Evolutionary conservation across 2,888 invertebrate species (phyloP).

Genomic region (Heteropelma amictum): DNA sequence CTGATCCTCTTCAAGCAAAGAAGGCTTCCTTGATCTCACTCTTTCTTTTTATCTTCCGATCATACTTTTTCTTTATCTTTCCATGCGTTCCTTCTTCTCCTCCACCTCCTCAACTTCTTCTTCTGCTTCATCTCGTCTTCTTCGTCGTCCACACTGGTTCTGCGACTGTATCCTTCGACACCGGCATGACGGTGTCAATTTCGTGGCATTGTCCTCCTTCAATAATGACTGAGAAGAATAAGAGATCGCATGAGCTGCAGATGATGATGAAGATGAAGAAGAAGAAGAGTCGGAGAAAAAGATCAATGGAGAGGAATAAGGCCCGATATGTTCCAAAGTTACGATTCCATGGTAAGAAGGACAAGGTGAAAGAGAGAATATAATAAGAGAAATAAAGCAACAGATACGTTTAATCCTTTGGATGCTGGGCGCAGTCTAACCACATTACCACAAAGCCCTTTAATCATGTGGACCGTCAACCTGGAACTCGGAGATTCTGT

Average conservation of each 20-base stretch:
- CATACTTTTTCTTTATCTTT: conserved; percentile 55
- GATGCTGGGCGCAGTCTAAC: conserved; percentile 44
- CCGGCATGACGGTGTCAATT: conserved; percentile 70
- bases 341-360: not conserved
- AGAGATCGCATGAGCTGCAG: conserved; percentile 23
- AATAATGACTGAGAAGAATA: conserved; percentile 33
- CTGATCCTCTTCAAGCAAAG: conserved; percentile 62
- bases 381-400: not conserved
- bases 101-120: conserved; percentile 7
- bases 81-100: not conserved
- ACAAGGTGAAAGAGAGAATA: not conserved
- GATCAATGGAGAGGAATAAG: conserved; percentile 29
- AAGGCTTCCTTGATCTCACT: conserved; percentile 58
- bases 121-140: conserved; percentile 10
- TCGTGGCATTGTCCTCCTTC: conserved; percentile 62
- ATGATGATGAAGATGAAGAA: conserved; percentile 31
- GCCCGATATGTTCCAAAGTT: conserved; percentile 25
- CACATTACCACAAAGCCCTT: conserved; percentile 53
- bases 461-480: conserved; percentile 51
- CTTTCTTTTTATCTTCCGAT: conserved; percentile 46
- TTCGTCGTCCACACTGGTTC: conserved; percentile 26
- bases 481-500: conserved; percentile 22
- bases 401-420: conserved; percentile 44
- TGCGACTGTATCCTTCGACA: conserved; percentile 44
- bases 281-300: conserved; percentile 20